phyloP scores from a whole-genome alignment of 2,113 vertebrate genomes.

The Pseudopipra pipra region DNA sequence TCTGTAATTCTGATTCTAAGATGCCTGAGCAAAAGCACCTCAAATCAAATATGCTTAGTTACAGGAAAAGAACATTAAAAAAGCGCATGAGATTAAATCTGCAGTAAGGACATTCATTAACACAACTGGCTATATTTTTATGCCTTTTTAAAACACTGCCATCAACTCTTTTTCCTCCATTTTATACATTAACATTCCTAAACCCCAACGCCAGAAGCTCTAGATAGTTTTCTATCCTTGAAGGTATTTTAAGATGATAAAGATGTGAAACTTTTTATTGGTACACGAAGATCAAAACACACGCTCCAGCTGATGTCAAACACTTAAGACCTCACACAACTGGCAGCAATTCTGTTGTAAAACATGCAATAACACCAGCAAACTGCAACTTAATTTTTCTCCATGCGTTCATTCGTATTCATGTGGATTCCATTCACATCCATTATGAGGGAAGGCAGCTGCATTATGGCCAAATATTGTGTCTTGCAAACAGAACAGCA shows the following conservation, averaged over 20 bases:
- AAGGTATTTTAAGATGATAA: not conserved
- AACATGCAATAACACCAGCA: not conserved
- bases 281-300: not conserved
- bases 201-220: not conserved
- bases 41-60: not conserved
- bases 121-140: not conserved
- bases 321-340: not conserved
- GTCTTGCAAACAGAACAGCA: not conserved
- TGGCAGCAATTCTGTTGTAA: not conserved
- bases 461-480: conserved; percentile 11
- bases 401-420: not conserved
- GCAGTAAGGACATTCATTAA: not conserved
- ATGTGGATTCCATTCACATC: not conserved
- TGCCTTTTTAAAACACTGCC: not conserved
- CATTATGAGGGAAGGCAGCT: not conserved
- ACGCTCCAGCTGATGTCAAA: not conserved
- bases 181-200: not conserved
- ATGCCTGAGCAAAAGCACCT: not conserved
- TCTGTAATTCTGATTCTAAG: not conserved
- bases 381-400: conserved; percentile 15
- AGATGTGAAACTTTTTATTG: not conserved
- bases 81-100: not conserved
- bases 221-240: not conserved
- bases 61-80: not conserved
- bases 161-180: not conserved